Conservation (phyloP, 1,140 invertebrate species). For the Cydia fagiglandana region DNA sequence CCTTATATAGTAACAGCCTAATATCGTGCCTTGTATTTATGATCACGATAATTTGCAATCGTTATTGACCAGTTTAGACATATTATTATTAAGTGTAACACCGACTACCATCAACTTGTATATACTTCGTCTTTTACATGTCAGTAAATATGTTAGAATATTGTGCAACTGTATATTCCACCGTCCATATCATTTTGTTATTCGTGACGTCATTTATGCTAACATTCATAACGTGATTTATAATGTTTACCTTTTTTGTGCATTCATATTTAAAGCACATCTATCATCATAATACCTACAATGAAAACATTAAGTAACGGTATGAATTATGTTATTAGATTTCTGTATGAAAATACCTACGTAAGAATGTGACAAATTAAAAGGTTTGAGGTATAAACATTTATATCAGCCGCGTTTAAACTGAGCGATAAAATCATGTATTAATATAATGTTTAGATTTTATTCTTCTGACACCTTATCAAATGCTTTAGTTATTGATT, state of each 20-base stretch:
- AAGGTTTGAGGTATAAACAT: too few relatives aligned
- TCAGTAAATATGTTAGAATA: neutral
- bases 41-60: neutral
- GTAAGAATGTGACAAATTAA: too few relatives aligned
- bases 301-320: too few relatives aligned
- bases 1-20: neutral
- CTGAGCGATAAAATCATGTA: neutral
- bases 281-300: neutral
- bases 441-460: neutral
- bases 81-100: neutral
- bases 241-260: neutral
- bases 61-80: neutral
- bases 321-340: neutral
- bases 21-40: slow-evolving; percentile 14
- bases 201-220: neutral
- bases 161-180: neutral
- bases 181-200: neutral
- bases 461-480: neutral
- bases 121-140: neutral
- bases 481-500: slow-evolving; percentile 21
- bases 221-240: neutral
- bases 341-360: neutral
- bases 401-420: neutral
- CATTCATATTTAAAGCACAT: neutral
- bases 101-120: neutral